Conservation (phyloP, 2,113 vertebrate species). For the Hymenochirus boettgeri region DNA sequence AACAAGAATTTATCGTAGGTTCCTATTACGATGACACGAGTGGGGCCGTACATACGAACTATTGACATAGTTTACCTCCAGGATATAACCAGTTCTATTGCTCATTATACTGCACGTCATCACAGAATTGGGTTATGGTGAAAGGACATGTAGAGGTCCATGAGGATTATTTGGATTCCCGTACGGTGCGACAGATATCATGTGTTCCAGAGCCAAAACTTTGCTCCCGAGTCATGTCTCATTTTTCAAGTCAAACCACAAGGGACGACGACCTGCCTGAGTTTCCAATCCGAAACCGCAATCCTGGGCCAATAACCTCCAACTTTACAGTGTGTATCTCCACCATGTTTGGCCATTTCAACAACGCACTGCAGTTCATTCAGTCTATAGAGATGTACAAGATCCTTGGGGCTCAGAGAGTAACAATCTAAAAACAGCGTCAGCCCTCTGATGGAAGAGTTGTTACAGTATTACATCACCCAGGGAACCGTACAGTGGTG, state of each 20-base stretch:
- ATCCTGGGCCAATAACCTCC: conserved; percentile 32
- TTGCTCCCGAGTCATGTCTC: conserved; percentile 45
- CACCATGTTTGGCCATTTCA: conserved; percentile 64
- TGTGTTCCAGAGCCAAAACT: conserved; percentile 42
- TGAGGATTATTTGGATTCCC: conserved; percentile 65
- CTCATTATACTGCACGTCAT: conserved; percentile 54
- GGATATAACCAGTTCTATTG: conserved; percentile 58
- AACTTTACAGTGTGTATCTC: conserved; percentile 74
- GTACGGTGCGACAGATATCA: conserved; percentile 50
- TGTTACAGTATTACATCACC: conserved; percentile 60
- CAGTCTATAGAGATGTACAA: conserved; percentile 74
- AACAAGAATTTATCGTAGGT: conserved; percentile 52
- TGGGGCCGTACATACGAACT: conserved; percentile 42
- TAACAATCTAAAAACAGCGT: conserved; percentile 75
- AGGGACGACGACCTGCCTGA: conserved; percentile 12
- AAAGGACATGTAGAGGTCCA: conserved; percentile 53
- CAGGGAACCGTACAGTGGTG: conserved; percentile 65
- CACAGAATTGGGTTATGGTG: conserved; percentile 13
- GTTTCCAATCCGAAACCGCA: conserved; percentile 58
- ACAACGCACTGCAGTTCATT: conserved; percentile 70
- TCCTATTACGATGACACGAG: conserved; percentile 56
- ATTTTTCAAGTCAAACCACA: conserved; percentile 26
- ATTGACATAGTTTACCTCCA: conserved; percentile 61
- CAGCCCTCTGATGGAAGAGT: conserved; percentile 56
- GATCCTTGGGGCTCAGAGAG: conserved; percentile 62